Conservation (phyloP, 2,797 vertebrate species). For the Lithobates sylvaticus region DNA sequence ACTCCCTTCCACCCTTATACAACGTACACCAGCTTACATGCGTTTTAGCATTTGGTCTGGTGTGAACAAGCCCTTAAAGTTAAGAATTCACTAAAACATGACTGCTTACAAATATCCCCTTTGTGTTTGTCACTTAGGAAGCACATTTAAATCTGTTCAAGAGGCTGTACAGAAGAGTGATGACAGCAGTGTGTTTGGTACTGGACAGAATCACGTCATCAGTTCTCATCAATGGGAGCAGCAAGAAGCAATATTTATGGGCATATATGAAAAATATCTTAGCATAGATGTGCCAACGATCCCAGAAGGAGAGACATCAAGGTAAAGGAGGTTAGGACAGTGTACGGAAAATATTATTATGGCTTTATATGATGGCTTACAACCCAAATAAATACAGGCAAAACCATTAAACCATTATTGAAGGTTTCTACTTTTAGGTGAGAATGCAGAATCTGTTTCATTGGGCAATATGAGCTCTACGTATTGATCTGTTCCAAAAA, state of each 20-base stretch:
- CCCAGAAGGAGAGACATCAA: constrained; percentile 67
- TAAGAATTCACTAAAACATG: too few relatives aligned
- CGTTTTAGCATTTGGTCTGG: too few relatives aligned
- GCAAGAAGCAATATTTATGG: constrained; percentile 69
- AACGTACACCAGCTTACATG: too few relatives aligned
- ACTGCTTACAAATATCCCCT: not conserved
- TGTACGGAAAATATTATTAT: not conserved
- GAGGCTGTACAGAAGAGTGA: constrained; percentile 75
- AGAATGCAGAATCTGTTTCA: too few relatives aligned
- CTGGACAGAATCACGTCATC: constrained; percentile 78
- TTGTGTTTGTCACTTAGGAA: constrained; percentile 66
- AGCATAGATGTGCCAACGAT: constrained; percentile 51
- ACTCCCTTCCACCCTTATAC: too few relatives aligned
- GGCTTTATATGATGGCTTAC: not conserved
- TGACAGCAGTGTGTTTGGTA: constrained; percentile 71
- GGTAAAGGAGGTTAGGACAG: constrained; percentile 64
- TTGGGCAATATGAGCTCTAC: too few relatives aligned
- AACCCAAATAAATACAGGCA: not conserved
- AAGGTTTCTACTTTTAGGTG: too few relatives aligned
- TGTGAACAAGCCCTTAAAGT: too few relatives aligned
- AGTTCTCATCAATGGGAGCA: constrained; percentile 74
- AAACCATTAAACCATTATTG: too few relatives aligned
- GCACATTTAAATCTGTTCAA: constrained; percentile 69
- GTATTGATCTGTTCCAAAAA: too few relatives aligned
- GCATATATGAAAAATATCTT: constrained; percentile 68